These are phyloP conservation scores for Hephaestus fuliginosus DNA, from an alignment of 2,797 vertebrate species.

Conservation along the genomic window DNA sequence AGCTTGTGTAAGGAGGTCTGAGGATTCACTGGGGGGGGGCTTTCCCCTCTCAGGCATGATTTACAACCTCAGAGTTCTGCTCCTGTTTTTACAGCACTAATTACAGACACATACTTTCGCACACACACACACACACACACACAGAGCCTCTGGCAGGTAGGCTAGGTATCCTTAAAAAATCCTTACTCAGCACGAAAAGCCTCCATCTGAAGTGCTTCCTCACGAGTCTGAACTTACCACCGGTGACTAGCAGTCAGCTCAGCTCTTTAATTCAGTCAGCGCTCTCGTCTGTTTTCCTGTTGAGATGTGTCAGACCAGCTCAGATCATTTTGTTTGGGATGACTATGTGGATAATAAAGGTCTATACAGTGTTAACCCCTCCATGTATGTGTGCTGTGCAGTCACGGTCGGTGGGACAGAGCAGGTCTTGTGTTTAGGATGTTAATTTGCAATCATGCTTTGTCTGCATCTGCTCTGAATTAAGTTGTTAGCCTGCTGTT, in stretches of 20 bases:
- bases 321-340: slow-evolving; percentile 20
- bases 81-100: slow-evolving; percentile 70
- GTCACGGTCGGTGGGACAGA: background rate
- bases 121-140: slow-evolving; percentile 21
- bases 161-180: background rate
- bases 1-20: slow-evolving; percentile 47
- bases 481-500: slow-evolving; percentile 22
- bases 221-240: slow-evolving; percentile 50
- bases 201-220: slow-evolving; percentile 47
- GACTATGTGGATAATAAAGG: background rate
- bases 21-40: slow-evolving; percentile 47
- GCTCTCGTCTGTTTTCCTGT: slow-evolving; percentile 13
- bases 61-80: slow-evolving; percentile 67
- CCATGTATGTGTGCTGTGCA: slow-evolving; percentile 1
- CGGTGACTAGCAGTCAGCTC: slow-evolving; percentile 34
- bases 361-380: background rate
- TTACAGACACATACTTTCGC: slow-evolving; percentile 67
- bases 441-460: background rate
- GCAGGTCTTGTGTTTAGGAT: background rate
- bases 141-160: background rate
- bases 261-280: slow-evolving; percentile 39
- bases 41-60: slow-evolving; percentile 66
- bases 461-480: slow-evolving; percentile 34
- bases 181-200: slow-evolving; percentile 72
- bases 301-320: slow-evolving; percentile 30